Percentiles rank a stretch among this genome's conserved stretches.
These are phyloP conservation scores for Turnix velox DNA, from an alignment of 2,113 vertebrate species.

Conservation along the genomic window DNA sequence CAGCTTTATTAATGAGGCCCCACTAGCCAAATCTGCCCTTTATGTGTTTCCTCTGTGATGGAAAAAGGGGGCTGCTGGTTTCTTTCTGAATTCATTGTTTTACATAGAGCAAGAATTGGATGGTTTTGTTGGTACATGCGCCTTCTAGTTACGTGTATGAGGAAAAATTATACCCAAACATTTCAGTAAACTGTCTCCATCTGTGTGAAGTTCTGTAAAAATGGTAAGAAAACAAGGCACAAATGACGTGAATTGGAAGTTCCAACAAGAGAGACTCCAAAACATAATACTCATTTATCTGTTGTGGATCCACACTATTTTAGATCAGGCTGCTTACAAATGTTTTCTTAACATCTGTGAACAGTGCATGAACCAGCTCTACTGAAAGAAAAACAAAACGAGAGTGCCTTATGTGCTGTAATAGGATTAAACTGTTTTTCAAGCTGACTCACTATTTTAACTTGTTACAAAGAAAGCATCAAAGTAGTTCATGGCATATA, in stretches of 20 bases:
- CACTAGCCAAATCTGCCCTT: not conserved
- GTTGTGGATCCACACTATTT: not conserved
- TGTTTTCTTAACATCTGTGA: not conserved
- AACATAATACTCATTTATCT: not conserved
- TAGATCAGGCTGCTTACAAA: not conserved
- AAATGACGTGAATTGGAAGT: not conserved
- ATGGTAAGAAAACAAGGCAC: not conserved
- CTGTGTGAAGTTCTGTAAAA: not conserved
- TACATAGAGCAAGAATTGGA: not conserved
- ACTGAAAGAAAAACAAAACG: not conserved
- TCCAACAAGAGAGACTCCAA: not conserved
- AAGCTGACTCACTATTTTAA: slow-evolving; percentile 21
- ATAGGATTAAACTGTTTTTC: slow-evolving; percentile 33
- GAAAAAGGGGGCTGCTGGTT: not conserved
- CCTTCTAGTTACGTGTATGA: not conserved
- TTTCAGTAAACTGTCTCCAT: not conserved
- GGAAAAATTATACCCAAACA: not conserved
- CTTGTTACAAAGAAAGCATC: not conserved
- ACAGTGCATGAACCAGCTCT: not conserved
- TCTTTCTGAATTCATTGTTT: not conserved
- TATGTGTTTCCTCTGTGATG: not conserved
- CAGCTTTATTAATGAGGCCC: not conserved
- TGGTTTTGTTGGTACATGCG: not conserved
- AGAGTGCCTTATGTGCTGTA: not conserved
- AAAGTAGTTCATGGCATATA: not conserved